Percentiles rank a stretch among this genome's conserved stretches.
Conservation (phyloP, 2,888 invertebrate species). For the Hydropsyche betteni region DNA sequence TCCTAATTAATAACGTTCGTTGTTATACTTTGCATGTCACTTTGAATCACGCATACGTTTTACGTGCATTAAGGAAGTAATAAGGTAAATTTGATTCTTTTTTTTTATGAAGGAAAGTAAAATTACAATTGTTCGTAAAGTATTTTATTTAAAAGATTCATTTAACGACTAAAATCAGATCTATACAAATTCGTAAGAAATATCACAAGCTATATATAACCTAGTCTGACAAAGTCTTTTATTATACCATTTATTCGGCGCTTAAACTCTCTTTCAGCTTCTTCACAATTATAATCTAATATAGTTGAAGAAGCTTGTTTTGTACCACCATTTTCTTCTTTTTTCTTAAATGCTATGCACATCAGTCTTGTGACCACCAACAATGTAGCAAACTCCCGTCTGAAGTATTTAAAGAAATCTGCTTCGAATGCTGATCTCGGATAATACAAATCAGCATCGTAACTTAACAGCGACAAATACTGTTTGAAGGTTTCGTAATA, state of each 20-base stretch:
- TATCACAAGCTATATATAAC: slow-evolving; percentile 9
- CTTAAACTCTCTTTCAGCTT: slow-evolving; percentile 44
- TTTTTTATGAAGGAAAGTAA: too few species aligned
- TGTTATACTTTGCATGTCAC: slow-evolving; percentile 4
- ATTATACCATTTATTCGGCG: slow-evolving; percentile 43
- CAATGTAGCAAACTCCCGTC: slow-evolving; percentile 40
- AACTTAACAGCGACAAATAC: slow-evolving; percentile 35
- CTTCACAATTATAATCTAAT: slow-evolving; percentile 43
- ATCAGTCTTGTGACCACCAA: slow-evolving; percentile 42
- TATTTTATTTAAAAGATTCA: too few species aligned
- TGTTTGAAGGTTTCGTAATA: slow-evolving; percentile 40
- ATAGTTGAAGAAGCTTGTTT: slow-evolving; percentile 38
- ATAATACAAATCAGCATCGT: slow-evolving; percentile 38
- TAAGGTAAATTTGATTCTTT: too few species aligned
- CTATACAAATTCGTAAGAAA: neutral
- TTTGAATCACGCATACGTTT: neutral
- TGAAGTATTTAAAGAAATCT: slow-evolving; percentile 39
- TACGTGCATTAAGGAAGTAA: neutral
- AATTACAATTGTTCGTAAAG: too few species aligned
- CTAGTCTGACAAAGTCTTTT: slow-evolving; percentile 35
- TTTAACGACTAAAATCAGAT: too few species aligned
- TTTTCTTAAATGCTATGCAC: slow-evolving; percentile 40
- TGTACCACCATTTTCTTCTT: slow-evolving; percentile 36
- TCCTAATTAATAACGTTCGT: neutral
- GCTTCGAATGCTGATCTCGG: slow-evolving; percentile 13